phyloP scores from a whole-genome alignment of 2,888 invertebrate genomes.

The Tridacna gigas region DNA sequence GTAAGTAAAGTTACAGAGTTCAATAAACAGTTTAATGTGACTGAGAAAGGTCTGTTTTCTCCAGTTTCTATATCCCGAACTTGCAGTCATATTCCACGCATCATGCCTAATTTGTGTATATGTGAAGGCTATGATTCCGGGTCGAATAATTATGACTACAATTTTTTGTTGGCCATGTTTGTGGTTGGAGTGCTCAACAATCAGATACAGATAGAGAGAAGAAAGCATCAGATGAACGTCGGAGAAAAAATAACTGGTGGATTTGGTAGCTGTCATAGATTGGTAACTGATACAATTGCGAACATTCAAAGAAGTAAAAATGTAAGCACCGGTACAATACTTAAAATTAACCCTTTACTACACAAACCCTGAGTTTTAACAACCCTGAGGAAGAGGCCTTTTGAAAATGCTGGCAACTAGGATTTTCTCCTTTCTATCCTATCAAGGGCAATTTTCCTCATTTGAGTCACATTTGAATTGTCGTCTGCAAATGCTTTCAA shows the following conservation, averaged over 20 bases:
- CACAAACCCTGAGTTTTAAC: too few relatives aligned
- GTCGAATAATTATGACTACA: slow-evolving; percentile 49
- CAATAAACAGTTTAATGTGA: slow-evolving; percentile 62
- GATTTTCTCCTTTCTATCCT: too few relatives aligned
- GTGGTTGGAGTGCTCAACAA: slow-evolving; percentile 75
- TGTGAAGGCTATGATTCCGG: slow-evolving; percentile 71
- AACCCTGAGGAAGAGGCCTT: too few relatives aligned
- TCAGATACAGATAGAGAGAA: slow-evolving; percentile 68
- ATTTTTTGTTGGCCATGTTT: slow-evolving; percentile 70
- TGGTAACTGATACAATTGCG: slow-evolving; percentile 58
- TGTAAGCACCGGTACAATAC: slow-evolving; percentile 33
- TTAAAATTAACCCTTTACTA: too few relatives aligned
- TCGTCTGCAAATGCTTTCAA: too few relatives aligned
- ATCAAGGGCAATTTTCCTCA: too few relatives aligned
- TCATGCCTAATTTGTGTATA: slow-evolving; percentile 77
- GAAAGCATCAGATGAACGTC: not conserved
- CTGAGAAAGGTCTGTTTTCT: slow-evolving; percentile 65
- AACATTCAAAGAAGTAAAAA: slow-evolving; percentile 62
- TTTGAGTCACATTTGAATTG: too few relatives aligned
- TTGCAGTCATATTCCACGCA: slow-evolving; percentile 71
- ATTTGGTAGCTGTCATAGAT: slow-evolving; percentile 68
- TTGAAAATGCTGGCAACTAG: too few relatives aligned
- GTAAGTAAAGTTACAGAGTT: slow-evolving; percentile 33
- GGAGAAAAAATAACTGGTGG: slow-evolving; percentile 24
- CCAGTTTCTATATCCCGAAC: slow-evolving; percentile 63